These are phyloP conservation scores for Megathymus violae DNA, from an alignment of 1,140 invertebrate genomes.

Conservation along the genomic window DNA sequence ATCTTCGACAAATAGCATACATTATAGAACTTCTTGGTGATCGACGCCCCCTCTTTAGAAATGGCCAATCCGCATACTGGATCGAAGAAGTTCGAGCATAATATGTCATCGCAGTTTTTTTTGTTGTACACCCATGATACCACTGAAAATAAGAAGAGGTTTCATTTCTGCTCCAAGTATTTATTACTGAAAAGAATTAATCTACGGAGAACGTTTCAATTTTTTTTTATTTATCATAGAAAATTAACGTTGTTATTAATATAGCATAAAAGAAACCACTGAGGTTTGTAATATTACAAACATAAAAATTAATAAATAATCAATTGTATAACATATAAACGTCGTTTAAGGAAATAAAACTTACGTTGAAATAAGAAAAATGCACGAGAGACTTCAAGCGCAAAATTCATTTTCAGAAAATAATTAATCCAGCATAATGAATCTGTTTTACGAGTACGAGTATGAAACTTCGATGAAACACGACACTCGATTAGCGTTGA, in stretches of 20 bases:
- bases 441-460: constrained; percentile 43
- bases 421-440: constrained; percentile 45
- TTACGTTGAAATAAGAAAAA: constrained; percentile 19
- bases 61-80: constrained; percentile 56
- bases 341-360: constrained; percentile 1
- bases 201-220: no score
- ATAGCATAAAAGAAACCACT: no score
- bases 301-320: background rate
- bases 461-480: constrained; percentile 17
- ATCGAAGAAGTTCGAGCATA: constrained; percentile 64
- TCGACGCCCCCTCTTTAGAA: constrained; percentile 35
- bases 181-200: no score
- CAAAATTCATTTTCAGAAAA: constrained; percentile 25
- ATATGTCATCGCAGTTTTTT: constrained; percentile 40
- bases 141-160: constrained; percentile 24
- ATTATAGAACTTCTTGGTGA: constrained; percentile 57
- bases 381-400: constrained; percentile 1
- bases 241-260: no score
- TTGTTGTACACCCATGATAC: background rate
- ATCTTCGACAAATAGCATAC: constrained; percentile 56
- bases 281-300: no score
- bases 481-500: constrained; percentile 35
- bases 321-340: background rate
- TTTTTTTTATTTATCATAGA: no score
- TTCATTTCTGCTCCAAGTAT: no score